These are phyloP conservation scores for Epinephelus coioides DNA, from an alignment of 2,797 vertebrate species.

Conservation along the genomic window DNA sequence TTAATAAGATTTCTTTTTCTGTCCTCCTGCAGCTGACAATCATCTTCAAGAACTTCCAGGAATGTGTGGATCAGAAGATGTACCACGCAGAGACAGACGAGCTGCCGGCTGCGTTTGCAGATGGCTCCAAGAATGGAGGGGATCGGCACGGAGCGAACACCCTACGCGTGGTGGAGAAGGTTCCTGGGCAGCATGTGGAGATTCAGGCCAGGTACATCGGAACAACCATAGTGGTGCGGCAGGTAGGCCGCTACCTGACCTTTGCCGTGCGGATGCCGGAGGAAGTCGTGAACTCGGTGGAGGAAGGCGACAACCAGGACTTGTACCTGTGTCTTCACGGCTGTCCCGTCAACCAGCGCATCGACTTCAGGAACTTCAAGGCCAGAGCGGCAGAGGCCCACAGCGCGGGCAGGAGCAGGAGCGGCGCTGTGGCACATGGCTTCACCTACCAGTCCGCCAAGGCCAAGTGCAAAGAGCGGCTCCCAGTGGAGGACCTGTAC, in stretches of 20 bases:
- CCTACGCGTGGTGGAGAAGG: constrained; percentile 94
- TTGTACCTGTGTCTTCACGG: constrained; percentile 96
- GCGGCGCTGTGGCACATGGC: constrained; percentile 57
- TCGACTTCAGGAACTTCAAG: constrained; percentile 89
- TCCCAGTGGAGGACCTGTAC: constrained; percentile 97
- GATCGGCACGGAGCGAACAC: constrained; percentile 94
- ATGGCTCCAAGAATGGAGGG: constrained; percentile 96
- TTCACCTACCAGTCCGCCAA: constrained; percentile 92
- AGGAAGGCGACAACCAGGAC: constrained; percentile 94
- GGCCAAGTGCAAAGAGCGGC: constrained; percentile 94
- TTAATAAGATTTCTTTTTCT: constrained; percentile 22
- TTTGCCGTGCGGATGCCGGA: constrained; percentile 97
- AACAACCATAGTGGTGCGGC: constrained; percentile 96
- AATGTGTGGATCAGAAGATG: constrained; percentile 97
- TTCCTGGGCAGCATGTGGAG: constrained; percentile 95
- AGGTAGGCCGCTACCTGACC: constrained; percentile 96
- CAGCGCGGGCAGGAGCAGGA: constrained; percentile 58
- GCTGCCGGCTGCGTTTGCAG: constrained; percentile 93
- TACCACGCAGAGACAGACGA: constrained; percentile 97
- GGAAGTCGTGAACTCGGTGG: constrained; percentile 93
- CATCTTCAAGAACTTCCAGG: constrained; percentile 99
- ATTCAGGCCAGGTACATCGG: constrained; percentile 98
- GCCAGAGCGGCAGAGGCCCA: constrained; percentile 80
- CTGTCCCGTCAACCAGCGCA: constrained; percentile 94
- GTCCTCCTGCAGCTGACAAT: constrained; percentile 91